phyloP scores from a whole-genome alignment of 2,113 vertebrate species.

The Alligator mississippiensis region DNA sequence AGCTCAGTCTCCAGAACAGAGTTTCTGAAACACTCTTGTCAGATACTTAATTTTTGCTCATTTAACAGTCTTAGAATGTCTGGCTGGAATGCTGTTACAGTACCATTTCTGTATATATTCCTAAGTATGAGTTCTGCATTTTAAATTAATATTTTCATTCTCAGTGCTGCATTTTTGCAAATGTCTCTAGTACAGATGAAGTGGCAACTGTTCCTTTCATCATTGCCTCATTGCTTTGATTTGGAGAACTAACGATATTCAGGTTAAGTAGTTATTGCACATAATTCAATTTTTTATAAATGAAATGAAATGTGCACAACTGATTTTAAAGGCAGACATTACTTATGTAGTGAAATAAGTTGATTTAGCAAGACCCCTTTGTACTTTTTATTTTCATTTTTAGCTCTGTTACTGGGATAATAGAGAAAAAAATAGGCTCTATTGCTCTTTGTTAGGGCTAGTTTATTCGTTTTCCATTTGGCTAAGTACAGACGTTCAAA shows the following conservation, averaged over 20 bases:
- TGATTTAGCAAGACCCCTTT: background rate
- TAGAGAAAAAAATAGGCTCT: background rate
- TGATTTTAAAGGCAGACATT: constrained; percentile 12
- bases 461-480: constrained; percentile 26
- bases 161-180: constrained; percentile 28
- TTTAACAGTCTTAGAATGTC: background rate
- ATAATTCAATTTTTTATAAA: constrained; percentile 20
- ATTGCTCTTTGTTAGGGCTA: background rate
- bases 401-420: background rate
- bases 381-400: background rate
- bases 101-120: constrained; percentile 17
- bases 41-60: background rate
- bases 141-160: constrained; percentile 37
- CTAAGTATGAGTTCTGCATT: constrained; percentile 17
- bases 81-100: background rate
- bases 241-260: constrained; percentile 57
- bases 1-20: background rate
- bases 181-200: constrained; percentile 34
- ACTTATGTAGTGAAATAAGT: constrained; percentile 20
- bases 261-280: constrained; percentile 43
- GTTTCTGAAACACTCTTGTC: background rate
- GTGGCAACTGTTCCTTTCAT: constrained; percentile 40
- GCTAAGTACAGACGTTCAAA: too few species aligned
- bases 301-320: background rate
- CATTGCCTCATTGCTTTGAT: constrained; percentile 48